These are phyloP conservation scores for Cydia amplana DNA, from an alignment of 1,140 invertebrate genomes.

Conservation along the genomic window DNA sequence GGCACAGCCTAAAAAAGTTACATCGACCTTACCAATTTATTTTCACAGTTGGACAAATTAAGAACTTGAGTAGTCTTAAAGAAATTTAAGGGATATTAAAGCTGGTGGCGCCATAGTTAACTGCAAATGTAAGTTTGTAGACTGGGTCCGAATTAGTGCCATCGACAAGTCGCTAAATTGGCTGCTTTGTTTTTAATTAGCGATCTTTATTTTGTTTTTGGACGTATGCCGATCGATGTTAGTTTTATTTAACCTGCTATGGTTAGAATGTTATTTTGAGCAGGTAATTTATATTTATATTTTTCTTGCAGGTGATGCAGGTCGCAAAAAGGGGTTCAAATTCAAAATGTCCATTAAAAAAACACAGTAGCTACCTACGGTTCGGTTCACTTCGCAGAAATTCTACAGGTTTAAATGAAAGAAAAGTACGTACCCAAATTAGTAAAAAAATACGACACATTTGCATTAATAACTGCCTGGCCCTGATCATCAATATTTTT, in stretches of 20 bases:
- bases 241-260: background rate
- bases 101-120: background rate
- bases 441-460: too few species aligned
- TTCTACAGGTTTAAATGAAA: too few species aligned
- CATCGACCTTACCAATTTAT: constrained; percentile 37
- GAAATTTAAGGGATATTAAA: background rate
- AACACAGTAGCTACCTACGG: too few species aligned
- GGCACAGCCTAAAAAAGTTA: constrained; percentile 41
- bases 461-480: too few species aligned
- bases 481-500: too few species aligned
- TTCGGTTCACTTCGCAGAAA: too few species aligned
- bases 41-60: background rate
- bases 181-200: constrained; percentile 13
- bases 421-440: too few species aligned
- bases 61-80: background rate
- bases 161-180: constrained; percentile 11
- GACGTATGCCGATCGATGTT: background rate
- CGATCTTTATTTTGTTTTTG: background rate
- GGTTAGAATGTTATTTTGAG: background rate
- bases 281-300: background rate
- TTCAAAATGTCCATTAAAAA: too few species aligned
- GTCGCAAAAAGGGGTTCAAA: too few species aligned
- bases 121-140: background rate
- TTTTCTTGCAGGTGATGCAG: too few species aligned
- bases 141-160: background rate